phyloP scores from a whole-genome alignment of 2,113 vertebrate species.

The Peucedramus taeniatus region DNA sequence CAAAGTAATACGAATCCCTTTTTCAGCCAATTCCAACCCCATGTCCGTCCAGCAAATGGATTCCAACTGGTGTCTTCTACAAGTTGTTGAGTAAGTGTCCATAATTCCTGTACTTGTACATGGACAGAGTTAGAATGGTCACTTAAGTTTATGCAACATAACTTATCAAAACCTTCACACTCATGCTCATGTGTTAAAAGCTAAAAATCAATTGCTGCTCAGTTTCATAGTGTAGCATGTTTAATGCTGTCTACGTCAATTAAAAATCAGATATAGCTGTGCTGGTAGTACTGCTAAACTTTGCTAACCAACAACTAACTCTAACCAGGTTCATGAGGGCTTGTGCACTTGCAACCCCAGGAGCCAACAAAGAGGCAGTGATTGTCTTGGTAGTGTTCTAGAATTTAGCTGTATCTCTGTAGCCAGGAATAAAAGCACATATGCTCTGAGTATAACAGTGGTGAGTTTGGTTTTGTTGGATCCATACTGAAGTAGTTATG shows the following conservation, averaged over 20 bases:
- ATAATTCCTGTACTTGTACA: not conserved
- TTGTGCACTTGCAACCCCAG: not conserved
- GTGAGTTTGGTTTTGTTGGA: not conserved
- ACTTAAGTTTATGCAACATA: not conserved
- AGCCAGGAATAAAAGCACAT: not conserved
- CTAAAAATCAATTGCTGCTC: not conserved
- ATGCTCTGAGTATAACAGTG: too few species aligned
- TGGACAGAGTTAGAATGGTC: not conserved
- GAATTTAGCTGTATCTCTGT: not conserved
- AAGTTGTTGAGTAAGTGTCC: not conserved
- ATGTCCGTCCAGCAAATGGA: not conserved
- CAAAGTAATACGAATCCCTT: not conserved
- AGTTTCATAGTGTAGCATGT: not conserved
- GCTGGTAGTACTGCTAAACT: not conserved
- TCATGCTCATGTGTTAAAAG: not conserved
- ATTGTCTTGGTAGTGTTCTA: not conserved
- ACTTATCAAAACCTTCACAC: not conserved
- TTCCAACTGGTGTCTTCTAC: not conserved
- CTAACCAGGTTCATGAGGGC: not conserved
- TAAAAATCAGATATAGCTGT: not conserved
- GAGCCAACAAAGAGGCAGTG: fast-evolving
- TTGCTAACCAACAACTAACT: not conserved
- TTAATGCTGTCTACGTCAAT: not conserved
- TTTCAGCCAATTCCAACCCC: not conserved
- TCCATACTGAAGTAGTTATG: not conserved